phyloP scores from a whole-genome alignment of 2,797 vertebrate genomes.

The Helarctos malayanus region DNA sequence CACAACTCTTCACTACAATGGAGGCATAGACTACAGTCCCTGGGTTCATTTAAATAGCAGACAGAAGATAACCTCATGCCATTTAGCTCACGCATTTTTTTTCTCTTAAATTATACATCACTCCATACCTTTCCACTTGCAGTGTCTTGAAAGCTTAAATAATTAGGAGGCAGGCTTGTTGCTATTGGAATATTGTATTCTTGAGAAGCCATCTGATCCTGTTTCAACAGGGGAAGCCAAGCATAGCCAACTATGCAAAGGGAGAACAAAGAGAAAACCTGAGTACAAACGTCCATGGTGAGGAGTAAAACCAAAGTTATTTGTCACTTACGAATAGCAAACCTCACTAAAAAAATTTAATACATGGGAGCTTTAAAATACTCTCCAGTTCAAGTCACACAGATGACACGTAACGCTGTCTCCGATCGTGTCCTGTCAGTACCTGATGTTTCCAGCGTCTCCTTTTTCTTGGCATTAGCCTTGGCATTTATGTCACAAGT shows the following conservation, averaged over 20 bases:
- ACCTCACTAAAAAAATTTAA: conserved; percentile 10
- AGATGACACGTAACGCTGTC: conserved; percentile 15
- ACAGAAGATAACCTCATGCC: neutral
- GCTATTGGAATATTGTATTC: conserved; percentile 95
- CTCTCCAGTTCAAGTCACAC: conserved; percentile 18
- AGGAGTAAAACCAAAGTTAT: conserved; percentile 64
- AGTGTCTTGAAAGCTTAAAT: conserved; percentile 95
- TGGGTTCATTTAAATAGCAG: neutral
- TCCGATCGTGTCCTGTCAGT: conserved; percentile 81
- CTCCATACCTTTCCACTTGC: conserved; percentile 93
- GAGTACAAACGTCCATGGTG: conserved; percentile 12
- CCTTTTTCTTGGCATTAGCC: conserved; percentile 98
- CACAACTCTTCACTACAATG: neutral
- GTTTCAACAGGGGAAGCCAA: conserved; percentile 97
- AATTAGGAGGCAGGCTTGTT: conserved; percentile 93
- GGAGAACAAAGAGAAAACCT: conserved; percentile 62
- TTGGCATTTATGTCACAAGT: conserved; percentile 99
- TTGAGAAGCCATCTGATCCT: conserved; percentile 94
- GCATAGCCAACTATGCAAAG: conserved; percentile 95
- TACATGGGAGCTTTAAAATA: conserved; percentile 2
- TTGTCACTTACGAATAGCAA: conserved; percentile 41
- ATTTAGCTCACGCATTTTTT: neutral
- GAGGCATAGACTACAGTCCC: too few relatives aligned
- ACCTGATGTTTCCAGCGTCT: conserved; percentile 98
- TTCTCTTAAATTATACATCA: conserved; percentile 45